phyloP scores from a whole-genome alignment of 1,140 invertebrate genomes.

The Trinorchestia longiramus region DNA sequence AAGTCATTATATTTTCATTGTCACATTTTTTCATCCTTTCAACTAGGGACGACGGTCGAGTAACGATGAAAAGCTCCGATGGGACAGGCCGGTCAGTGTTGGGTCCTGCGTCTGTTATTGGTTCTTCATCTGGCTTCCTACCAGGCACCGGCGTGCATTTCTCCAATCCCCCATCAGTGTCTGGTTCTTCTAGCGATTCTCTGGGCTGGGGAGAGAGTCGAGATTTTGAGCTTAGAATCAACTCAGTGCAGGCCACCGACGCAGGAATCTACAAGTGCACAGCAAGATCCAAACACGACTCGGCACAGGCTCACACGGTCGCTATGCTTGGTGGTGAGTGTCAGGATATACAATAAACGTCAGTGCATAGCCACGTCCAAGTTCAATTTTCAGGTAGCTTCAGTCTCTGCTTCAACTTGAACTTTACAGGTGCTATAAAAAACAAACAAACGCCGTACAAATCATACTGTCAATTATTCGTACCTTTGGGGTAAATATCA shows the following conservation, averaged over 20 bases:
- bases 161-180: background rate
- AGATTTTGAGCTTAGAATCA: background rate
- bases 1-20: background rate
- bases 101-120: background rate
- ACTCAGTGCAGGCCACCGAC: slow-evolving; percentile 22
- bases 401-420: background rate
- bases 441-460: background rate
- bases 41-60: background rate
- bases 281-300: background rate
- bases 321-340: background rate
- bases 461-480: background rate
- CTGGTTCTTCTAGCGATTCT: background rate
- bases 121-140: background rate
- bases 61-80: background rate
- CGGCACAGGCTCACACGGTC: background rate
- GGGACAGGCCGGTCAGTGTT: background rate
- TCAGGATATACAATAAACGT: background rate
- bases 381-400: background rate
- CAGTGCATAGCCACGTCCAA: background rate
- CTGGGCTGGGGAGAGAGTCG: background rate
- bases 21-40: background rate
- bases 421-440: background rate
- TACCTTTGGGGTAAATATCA: background rate
- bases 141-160: background rate
- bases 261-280: slow-evolving; percentile 8